Evolutionary conservation across 2,113 vertebrate species (phyloP), one percentile per base, ranked within the genome.

Genomic region (Electrona antarctica): DNA sequence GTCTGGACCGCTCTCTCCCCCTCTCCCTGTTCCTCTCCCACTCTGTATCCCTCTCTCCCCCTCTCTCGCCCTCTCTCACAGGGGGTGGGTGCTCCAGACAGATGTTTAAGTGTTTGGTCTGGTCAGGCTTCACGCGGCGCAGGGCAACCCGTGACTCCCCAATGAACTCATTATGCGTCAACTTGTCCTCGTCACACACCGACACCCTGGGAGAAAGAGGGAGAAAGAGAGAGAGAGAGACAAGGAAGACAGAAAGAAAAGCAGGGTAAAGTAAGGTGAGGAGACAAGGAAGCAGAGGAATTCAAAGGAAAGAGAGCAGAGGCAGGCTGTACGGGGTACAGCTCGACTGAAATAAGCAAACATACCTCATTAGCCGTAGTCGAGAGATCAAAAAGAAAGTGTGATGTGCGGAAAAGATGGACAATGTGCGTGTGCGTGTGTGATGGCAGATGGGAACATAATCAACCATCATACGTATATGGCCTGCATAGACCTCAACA

Each of bases 81-180:
- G 95, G 95, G 74, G 93, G 93, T 49, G 94, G 95, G 64, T 93
- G 93, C 83, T 97, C 96, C 73, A 97, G 92, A 81, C 95, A 95
- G 82, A 97, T 93, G 84, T 96, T 96, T 79, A 95, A 97, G 83
- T 95, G 95, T 86, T 95, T 95, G 85, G 92, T 94, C 91, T 95
- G 94, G 79, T 94, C 93, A n/a, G 94, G 94, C 87, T 95, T 95
- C 81, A 97, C 92, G 33, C 95, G 93, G 45, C 96, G 94, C 51
- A 97, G 93, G 14, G 96, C 95, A 61, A 97, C 93, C 2, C 95
- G 90, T 5, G 92, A 95, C 91, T 97, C 96, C 54, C 96, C 96
- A 1, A 97, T 96, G 91, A 96, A 96, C 88, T 96, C 96, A 8
- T 97, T 97, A 91, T 97, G 96, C 60, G 94, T 96, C 89, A 97